Evolutionary conservation across 2,113 vertebrate genomes (phyloP).

Genomic region (Hemibagrus wyckioides): DNA sequence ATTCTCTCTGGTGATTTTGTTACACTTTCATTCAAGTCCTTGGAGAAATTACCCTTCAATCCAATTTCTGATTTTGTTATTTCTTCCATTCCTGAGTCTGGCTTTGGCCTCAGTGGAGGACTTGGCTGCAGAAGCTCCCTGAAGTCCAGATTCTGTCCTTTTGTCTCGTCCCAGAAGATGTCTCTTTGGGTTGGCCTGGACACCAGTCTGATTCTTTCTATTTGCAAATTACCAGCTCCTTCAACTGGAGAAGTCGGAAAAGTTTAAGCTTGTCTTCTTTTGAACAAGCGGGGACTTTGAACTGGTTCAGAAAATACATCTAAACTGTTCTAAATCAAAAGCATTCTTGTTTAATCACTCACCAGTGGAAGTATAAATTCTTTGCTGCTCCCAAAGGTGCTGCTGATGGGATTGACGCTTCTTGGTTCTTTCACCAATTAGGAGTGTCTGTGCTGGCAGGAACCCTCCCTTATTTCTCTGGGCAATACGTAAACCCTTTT

Average conservation of each 20-base stretch:
- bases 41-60: conserved; percentile 4
- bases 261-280: conserved; percentile 1
- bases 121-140: conserved; percentile 50
- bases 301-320: neutral
- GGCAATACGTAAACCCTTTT: conserved; percentile 17
- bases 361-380: conserved; percentile 52
- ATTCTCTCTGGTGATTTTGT: neutral
- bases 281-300: neutral
- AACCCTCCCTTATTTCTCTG: conserved; percentile 53
- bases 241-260: conserved; percentile 13
- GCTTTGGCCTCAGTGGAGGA: conserved; percentile 10
- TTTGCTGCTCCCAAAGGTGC: conserved; percentile 49
- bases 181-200: conserved; percentile 64
- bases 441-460: conserved; percentile 62
- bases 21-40: neutral
- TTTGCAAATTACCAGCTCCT: conserved; percentile 23
- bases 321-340: neutral
- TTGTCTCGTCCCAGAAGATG: conserved; percentile 75
- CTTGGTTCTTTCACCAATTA: conserved; percentile 51
- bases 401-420: conserved; percentile 52
- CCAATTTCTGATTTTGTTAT: neutral
- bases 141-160: conserved; percentile 67
- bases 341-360: neutral
- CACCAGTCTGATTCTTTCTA: conserved; percentile 54
- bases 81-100: conserved; percentile 18